These are phyloP conservation scores for Sus cebifrons DNA, from an alignment of 2,797 vertebrate species.

Conservation along the genomic window DNA sequence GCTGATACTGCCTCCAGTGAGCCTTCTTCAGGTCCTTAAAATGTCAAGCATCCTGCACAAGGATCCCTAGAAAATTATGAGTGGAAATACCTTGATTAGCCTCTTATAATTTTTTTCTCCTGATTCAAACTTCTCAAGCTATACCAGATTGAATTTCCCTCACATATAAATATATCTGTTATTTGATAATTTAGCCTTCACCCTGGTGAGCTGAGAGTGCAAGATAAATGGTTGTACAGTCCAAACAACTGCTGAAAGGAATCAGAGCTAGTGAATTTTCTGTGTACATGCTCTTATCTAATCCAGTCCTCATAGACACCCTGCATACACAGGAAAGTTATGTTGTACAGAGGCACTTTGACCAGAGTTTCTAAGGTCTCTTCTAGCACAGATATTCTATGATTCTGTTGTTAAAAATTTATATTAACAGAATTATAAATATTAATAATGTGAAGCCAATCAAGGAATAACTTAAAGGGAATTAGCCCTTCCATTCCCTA, in stretches of 20 bases:
- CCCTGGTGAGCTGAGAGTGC: neutral
- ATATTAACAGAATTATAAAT: constrained; percentile 45
- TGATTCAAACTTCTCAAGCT: constrained; percentile 24
- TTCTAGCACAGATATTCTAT: neutral
- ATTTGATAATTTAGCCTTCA: constrained; percentile 42
- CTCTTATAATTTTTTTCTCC: neutral
- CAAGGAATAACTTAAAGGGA: neutral
- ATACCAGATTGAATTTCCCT: constrained; percentile 34
- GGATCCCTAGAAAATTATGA: constrained; percentile 46
- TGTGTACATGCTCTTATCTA: neutral
- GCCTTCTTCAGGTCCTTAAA: constrained; percentile 20
- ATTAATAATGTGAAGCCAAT: neutral
- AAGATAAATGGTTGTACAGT: constrained; percentile 22
- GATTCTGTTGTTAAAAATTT: constrained; percentile 43
- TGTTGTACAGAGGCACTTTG: neutral
- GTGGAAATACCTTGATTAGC: constrained; percentile 34
- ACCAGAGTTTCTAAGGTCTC: constrained; percentile 9
- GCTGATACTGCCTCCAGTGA: neutral
- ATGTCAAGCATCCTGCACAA: neutral
- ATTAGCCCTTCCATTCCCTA: neutral
- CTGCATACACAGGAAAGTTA: neutral
- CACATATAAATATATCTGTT: neutral
- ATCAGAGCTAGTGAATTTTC: neutral
- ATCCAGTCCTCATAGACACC: neutral
- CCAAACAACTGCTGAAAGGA: neutral